Percentiles rank a stretch among this genome's conserved stretches.
phyloP scores from a whole-genome alignment of 1,140 invertebrate genomes.

The Galendromus occidentalis region DNA sequence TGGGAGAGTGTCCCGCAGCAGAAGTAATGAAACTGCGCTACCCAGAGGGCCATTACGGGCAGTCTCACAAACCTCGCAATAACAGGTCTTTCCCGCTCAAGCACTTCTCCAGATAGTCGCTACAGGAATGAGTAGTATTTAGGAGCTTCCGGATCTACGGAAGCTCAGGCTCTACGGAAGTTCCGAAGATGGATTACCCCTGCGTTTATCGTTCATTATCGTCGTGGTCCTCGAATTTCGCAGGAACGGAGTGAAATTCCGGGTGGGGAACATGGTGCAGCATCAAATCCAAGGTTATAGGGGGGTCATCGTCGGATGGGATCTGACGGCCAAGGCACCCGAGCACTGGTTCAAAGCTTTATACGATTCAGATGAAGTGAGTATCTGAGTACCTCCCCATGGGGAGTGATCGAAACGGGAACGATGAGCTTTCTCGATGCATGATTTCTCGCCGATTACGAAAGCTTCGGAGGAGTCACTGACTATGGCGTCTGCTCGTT shows the following conservation, averaged over 20 bases:
- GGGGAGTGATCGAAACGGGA: no score
- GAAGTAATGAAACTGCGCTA: conserved; percentile 29
- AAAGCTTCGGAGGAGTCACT: no score
- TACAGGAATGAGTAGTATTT: no score
- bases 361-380: conserved; percentile 19
- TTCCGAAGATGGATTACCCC: no score
- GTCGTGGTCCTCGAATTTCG: background rate
- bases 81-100: conserved; percentile 23
- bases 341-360: conserved; percentile 23
- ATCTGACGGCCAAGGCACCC: conserved; percentile 27
- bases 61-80: background rate
- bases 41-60: conserved; percentile 25
- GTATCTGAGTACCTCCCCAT: no score
- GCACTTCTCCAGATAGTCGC: no score
- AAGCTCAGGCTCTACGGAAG: conserved; percentile 23
- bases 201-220: no score
- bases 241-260: conserved; percentile 26
- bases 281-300: conserved; percentile 33
- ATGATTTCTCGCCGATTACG: no score
- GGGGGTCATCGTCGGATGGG: conserved; percentile 38
- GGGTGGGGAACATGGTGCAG: conserved; percentile 35
- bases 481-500: no score
- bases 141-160: conserved; percentile 26
- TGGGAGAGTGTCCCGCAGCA: conserved; percentile 30
- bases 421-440: no score